Percentiles rank a stretch among this genome's conserved stretches.
phyloP scores from a whole-genome alignment of 2,113 vertebrate species.

The Bos indicus region DNA sequence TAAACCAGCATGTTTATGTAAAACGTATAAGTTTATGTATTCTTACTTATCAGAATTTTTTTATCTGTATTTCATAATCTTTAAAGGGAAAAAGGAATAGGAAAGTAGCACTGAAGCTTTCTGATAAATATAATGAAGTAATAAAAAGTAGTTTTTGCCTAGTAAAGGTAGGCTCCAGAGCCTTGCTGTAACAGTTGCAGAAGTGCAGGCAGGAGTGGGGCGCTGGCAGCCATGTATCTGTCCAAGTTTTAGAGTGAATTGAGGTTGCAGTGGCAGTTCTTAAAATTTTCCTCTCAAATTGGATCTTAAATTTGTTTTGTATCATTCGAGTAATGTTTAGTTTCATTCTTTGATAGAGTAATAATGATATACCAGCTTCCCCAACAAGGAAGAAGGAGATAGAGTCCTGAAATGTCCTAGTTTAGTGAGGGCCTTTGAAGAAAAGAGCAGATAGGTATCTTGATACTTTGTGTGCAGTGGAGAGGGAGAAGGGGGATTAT shows the following conservation, averaged over 20 bases:
- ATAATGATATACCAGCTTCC: neutral
- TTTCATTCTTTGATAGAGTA: constrained; percentile 17
- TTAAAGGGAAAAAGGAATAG: neutral
- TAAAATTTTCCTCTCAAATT: neutral
- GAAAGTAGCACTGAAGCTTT: neutral
- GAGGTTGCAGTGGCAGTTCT: neutral
- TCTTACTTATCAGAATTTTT: neutral
- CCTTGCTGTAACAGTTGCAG: neutral
- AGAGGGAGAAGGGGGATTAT: neutral
- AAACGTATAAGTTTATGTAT: neutral
- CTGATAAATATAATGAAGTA: neutral
- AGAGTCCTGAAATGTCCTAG: neutral
- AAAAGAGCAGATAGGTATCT: neutral
- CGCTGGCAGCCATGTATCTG: neutral
- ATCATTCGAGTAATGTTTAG: neutral
- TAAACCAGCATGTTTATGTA: neutral
- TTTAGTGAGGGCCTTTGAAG: constrained; percentile 11
- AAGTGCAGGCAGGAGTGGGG: neutral
- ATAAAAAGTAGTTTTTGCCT: neutral
- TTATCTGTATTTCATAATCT: neutral
- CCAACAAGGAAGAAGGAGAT: neutral
- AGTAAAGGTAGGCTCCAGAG: neutral
- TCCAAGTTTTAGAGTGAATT: neutral
- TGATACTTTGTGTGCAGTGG: neutral
- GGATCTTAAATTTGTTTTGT: neutral